Percentiles rank a stretch among this genome's conserved stretches.
Evolutionary conservation across 1,140 invertebrate genomes (phyloP).

Genomic region (Lucilia sericata): DNA sequence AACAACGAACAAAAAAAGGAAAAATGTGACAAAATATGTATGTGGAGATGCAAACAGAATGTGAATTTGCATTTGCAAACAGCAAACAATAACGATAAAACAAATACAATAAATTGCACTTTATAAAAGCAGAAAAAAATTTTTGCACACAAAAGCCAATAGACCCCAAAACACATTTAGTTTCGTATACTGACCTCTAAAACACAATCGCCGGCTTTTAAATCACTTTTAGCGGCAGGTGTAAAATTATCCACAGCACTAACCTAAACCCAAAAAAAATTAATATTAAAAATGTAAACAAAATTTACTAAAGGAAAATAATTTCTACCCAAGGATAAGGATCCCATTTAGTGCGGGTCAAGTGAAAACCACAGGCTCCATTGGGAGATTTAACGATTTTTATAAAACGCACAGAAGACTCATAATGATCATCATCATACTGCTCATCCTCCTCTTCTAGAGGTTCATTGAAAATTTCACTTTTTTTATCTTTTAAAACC

Average conservation of each 20-base stretch:
- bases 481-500: background rate
- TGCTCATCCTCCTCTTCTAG: background rate
- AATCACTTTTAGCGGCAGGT: slow-evolving; percentile 69
- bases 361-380: slow-evolving; percentile 73
- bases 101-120: too few relatives aligned
- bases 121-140: too few relatives aligned
- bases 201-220: slow-evolving; percentile 74
- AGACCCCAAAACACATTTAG: background rate
- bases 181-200: slow-evolving; percentile 67
- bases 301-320: slow-evolving; percentile 43
- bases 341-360: slow-evolving; percentile 78
- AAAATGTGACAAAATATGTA: too few relatives aligned
- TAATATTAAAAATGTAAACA: slow-evolving; percentile 46
- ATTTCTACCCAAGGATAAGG: slow-evolving; percentile 77
- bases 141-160: background rate
- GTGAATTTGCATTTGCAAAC: too few relatives aligned
- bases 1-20: too few relatives aligned
- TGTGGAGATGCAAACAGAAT: too few relatives aligned
- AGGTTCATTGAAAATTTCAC: background rate
- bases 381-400: slow-evolving; percentile 59
- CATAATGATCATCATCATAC: slow-evolving; percentile 36
- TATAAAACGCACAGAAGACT: slow-evolving; percentile 58
- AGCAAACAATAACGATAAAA: too few relatives aligned
- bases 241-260: slow-evolving; percentile 69
- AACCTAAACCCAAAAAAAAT: slow-evolving; percentile 56